Conservation (phyloP, 1,140 invertebrate genomes). For the Papilio helenus region DNA sequence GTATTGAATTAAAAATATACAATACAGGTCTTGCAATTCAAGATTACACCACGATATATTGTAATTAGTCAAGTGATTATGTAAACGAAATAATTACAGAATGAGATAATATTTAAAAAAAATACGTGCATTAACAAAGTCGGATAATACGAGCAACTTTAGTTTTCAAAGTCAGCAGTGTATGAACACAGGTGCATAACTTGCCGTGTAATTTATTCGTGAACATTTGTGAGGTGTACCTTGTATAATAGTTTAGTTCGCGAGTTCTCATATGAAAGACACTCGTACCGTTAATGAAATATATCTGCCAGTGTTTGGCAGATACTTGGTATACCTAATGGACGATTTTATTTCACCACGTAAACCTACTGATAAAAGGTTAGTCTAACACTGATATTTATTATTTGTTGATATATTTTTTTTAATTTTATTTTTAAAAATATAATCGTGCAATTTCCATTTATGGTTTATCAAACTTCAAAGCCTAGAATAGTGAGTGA, state of each 20-base stretch:
- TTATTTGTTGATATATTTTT: not conserved
- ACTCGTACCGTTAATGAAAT: constrained; percentile 42
- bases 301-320: constrained; percentile 38
- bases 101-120: constrained; percentile 38
- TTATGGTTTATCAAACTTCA: not conserved
- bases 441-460: not conserved
- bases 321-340: constrained; percentile 2
- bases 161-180: constrained; percentile 46
- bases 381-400: not conserved
- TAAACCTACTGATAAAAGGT: constrained; percentile 6
- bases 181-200: constrained; percentile 51
- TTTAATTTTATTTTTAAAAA: not conserved
- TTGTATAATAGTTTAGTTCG: constrained; percentile 16
- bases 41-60: constrained; percentile 30
- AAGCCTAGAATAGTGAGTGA: not conserved
- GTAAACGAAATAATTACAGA: constrained; percentile 32
- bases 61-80: constrained; percentile 31
- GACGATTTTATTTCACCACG: constrained; percentile 7
- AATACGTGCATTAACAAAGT: constrained; percentile 7
- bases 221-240: constrained; percentile 5
- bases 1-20: not conserved
- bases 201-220: constrained; percentile 41
- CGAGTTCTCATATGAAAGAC: constrained; percentile 45
- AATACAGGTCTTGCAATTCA: constrained; percentile 25
- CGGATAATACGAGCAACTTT: constrained; percentile 39